phyloP scores from a whole-genome alignment of 2,888 invertebrate genomes.

The Lapara coniferarum region DNA sequence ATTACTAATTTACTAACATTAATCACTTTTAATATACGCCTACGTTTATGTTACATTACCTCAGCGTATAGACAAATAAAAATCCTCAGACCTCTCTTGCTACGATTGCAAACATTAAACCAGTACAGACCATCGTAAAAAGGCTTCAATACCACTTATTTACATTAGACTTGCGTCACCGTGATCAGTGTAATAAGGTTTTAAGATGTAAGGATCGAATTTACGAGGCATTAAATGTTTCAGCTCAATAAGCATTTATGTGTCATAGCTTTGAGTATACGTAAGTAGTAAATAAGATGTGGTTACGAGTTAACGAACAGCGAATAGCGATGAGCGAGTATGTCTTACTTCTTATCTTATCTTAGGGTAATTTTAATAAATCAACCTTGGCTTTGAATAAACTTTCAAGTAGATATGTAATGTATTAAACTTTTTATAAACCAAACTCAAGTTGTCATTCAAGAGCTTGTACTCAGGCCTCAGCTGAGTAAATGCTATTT shows the following conservation, averaged over 20 bases:
- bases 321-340: not conserved
- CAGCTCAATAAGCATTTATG: constrained; percentile 53
- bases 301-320: not conserved
- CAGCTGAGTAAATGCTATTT: too few relatives aligned
- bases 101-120: not conserved
- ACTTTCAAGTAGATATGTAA: too few relatives aligned
- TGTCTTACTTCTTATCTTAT: too few relatives aligned
- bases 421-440: too few relatives aligned
- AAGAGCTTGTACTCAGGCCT: too few relatives aligned
- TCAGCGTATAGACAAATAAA: not conserved
- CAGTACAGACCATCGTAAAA: not conserved
- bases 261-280: constrained; percentile 20
- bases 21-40: not conserved
- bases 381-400: too few relatives aligned
- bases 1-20: too few relatives aligned
- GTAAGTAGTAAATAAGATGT: not conserved
- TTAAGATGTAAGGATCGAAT: constrained; percentile 48
- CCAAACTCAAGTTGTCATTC: too few relatives aligned
- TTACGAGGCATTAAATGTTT: constrained; percentile 58
- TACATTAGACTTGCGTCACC: constrained; percentile 47
- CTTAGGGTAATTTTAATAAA: too few relatives aligned
- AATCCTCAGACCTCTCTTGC: constrained; percentile 5
- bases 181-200: constrained; percentile 38
- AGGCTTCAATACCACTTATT: constrained; percentile 34
- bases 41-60: not conserved